Conservation (phyloP, 2,888 invertebrate genomes). For the Athrips mouffetella region DNA sequence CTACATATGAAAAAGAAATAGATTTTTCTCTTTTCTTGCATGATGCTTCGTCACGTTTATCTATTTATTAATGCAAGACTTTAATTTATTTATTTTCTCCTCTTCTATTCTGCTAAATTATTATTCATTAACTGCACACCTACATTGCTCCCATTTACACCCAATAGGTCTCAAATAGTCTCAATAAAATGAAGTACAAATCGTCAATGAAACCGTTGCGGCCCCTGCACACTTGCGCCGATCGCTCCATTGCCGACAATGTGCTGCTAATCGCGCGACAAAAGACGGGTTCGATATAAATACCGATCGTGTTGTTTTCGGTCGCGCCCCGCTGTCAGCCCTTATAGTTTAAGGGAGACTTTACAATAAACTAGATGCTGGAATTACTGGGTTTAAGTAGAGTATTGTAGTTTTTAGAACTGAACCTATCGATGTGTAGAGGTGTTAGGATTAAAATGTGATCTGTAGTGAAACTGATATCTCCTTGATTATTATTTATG, state of each 20-base stretch:
- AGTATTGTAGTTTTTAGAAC: neutral
- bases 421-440: neutral
- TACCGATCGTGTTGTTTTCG: constrained; percentile 77
- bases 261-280: constrained; percentile 71
- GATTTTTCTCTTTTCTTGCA: no score
- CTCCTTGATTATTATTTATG: no score
- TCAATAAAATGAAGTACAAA: neutral
- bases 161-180: neutral
- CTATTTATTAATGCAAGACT: no score
- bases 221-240: constrained; percentile 48
- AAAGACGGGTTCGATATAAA: constrained; percentile 73
- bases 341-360: constrained; percentile 32
- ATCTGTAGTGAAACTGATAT: no score
- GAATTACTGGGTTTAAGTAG: neutral
- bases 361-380: neutral
- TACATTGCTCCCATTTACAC: neutral
- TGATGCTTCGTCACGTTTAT: no score
- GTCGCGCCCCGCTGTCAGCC: constrained; percentile 48
- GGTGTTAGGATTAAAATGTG: neutral
- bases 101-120: no score
- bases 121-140: no score
- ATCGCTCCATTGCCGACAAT: constrained; percentile 52
- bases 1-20: no score
- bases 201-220: neutral
- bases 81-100: no score